Evolutionary conservation across 2,888 invertebrate species (phyloP).

Genomic region (Acrocera orbiculus): DNA sequence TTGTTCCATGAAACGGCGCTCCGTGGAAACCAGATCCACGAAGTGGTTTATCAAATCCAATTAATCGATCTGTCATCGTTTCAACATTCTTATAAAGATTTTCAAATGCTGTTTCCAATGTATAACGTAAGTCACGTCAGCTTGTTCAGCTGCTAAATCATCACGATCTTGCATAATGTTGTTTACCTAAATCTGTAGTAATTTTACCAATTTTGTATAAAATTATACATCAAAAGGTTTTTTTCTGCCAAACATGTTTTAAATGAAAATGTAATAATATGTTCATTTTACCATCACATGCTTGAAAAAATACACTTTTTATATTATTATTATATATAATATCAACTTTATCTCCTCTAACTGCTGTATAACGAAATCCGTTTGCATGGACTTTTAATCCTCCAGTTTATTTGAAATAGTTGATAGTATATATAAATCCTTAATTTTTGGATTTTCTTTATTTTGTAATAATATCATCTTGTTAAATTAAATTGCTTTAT

Average conservation of each 20-base stretch:
- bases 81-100: conserved; percentile 97
- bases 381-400: conserved; percentile 90
- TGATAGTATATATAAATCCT: conserved; percentile 96
- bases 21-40: conserved; percentile 95
- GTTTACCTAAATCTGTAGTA: conserved; percentile 97
- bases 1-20: conserved; percentile 90
- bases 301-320: conserved; percentile 97
- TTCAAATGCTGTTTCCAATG: conserved; percentile 93
- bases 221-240: conserved; percentile 98
- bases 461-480: conserved; percentile 82
- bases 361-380: conserved; percentile 92
- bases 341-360: conserved; percentile 98
- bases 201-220: conserved; percentile 99
- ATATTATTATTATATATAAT: conserved; percentile 99
- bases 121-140: conserved; percentile 88
- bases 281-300: conserved; percentile 99
- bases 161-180: conserved; percentile 99
- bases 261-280: conserved; percentile 96
- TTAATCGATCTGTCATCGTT: conserved; percentile 84
- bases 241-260: conserved; percentile 98
- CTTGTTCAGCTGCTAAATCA: conserved; percentile 96
- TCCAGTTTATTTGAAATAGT: conserved; percentile 90
- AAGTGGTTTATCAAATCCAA: conserved; percentile 98
- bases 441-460: conserved; percentile 93
- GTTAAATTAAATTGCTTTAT: conserved; percentile 65